These are phyloP conservation scores for Pionites leucogaster DNA, from an alignment of 2,113 vertebrate species.

Conservation along the genomic window DNA sequence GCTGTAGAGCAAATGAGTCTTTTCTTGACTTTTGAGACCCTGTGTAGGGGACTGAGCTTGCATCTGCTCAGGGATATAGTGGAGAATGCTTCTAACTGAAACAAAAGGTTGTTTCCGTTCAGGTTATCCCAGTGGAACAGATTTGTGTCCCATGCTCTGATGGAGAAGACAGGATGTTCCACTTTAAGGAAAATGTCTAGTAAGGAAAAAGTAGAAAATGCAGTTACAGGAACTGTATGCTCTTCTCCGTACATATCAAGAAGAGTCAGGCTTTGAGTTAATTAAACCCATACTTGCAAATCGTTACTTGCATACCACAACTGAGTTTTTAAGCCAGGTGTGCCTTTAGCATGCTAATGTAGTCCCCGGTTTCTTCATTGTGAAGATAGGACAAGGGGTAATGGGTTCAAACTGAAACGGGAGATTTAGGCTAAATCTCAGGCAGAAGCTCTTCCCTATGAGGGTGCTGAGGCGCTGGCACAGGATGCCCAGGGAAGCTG, in stretches of 20 bases:
- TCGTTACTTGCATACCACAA: neutral
- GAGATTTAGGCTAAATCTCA: neutral
- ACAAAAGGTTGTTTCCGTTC: neutral
- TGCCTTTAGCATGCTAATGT: neutral
- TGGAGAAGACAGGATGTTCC: slow-evolving; percentile 13
- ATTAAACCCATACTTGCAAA: neutral
- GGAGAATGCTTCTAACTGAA: neutral
- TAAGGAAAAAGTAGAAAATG: neutral
- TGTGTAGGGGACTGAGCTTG: slow-evolving; percentile 41
- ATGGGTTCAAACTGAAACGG: neutral
- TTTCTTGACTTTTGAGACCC: neutral
- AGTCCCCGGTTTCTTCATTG: neutral
- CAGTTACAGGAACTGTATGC: neutral
- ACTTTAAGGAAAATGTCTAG: neutral
- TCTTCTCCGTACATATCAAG: neutral
- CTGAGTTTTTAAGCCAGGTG: neutral
- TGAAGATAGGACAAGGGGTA: neutral
- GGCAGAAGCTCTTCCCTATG: neutral
- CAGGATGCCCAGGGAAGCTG: neutral
- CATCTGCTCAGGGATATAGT: slow-evolving; percentile 24
- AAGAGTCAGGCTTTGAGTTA: neutral
- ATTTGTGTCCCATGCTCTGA: neutral
- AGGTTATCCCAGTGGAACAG: neutral
- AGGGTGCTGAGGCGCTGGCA: neutral
- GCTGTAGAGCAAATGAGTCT: neutral